A percentile compares a stretch with the other conserved stretches of the same genome.
Conservation (phyloP, 1,140 invertebrate genomes). For the Philotrypesis tridentata region DNA sequence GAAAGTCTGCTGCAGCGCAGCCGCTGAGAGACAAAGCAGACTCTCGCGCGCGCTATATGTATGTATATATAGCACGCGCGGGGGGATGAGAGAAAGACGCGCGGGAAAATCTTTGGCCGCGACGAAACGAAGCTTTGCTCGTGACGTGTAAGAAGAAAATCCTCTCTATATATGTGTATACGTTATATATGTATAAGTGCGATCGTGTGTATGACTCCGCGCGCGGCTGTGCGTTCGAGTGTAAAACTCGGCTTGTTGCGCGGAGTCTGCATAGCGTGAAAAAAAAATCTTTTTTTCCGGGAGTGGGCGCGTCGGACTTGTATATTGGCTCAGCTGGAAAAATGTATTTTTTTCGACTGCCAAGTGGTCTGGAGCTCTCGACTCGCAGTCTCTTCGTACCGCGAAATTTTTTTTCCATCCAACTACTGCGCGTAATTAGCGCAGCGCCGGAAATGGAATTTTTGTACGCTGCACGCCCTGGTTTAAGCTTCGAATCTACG, state of each 20-base stretch:
- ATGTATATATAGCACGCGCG: too few relatives aligned
- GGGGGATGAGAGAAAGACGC: not conserved
- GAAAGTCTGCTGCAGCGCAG: not conserved
- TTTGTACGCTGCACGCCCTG: not conserved
- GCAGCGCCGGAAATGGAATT: not conserved
- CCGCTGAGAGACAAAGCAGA: not conserved
- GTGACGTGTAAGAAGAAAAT: too few relatives aligned
- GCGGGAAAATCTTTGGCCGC: not conserved
- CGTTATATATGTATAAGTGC: too few relatives aligned
- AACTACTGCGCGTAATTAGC: not conserved
- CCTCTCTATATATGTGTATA: too few relatives aligned
- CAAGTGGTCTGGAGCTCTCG: not conserved
- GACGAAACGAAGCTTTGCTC: not conserved
- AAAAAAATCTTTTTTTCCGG: not conserved
- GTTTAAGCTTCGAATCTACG: not conserved
- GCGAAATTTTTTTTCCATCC: slow-evolving; percentile 1
- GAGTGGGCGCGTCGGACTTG: too few relatives aligned
- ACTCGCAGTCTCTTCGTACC: not conserved
- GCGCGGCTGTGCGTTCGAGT: too few relatives aligned
- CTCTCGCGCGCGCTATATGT: too few relatives aligned
- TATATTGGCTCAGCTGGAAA: too few relatives aligned
- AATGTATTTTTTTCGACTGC: not conserved
- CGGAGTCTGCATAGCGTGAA: too few relatives aligned
- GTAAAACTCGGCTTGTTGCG: too few relatives aligned
- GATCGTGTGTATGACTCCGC: too few relatives aligned